Evolutionary conservation across 2,888 invertebrate species (phyloP).

Genomic region (Julus scanicus): DNA sequence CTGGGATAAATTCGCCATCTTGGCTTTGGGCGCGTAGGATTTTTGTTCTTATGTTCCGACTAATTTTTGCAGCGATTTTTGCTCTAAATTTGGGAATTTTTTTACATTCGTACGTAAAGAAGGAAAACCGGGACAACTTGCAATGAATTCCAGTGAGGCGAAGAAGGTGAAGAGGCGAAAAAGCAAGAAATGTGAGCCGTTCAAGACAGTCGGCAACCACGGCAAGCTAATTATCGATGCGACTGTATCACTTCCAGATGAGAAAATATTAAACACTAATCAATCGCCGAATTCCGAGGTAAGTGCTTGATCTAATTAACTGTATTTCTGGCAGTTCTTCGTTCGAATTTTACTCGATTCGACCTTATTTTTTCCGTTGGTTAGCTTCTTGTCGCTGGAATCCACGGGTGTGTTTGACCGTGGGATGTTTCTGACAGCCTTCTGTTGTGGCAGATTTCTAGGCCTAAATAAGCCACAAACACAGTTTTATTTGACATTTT

Average conservation of each 20-base stretch:
- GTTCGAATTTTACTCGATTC: background rate
- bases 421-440: background rate
- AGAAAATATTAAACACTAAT: conserved; percentile 33
- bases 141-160: conserved; percentile 42
- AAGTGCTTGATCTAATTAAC: background rate
- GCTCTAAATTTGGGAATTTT: background rate
- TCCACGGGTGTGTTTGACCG: background rate
- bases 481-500: background rate
- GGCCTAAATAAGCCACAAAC: background rate
- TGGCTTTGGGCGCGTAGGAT: conserved; percentile 33
- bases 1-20: conserved; percentile 9
- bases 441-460: conserved; percentile 20
- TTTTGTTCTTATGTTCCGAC: background rate
- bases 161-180: conserved; percentile 48
- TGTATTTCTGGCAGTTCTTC: background rate
- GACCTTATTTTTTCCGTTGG: background rate
- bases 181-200: conserved; percentile 41
- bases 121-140: background rate
- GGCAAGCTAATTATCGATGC: conserved; percentile 28
- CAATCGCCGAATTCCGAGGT: conserved; percentile 21
- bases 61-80: background rate
- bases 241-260: background rate
- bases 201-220: background rate
- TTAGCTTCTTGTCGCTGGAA: background rate
- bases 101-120: background rate